Percentiles rank a stretch among this genome's conserved stretches.
Conservation (phyloP, 1,140 invertebrate genomes). For the Drosophila triauraria region DNA sequence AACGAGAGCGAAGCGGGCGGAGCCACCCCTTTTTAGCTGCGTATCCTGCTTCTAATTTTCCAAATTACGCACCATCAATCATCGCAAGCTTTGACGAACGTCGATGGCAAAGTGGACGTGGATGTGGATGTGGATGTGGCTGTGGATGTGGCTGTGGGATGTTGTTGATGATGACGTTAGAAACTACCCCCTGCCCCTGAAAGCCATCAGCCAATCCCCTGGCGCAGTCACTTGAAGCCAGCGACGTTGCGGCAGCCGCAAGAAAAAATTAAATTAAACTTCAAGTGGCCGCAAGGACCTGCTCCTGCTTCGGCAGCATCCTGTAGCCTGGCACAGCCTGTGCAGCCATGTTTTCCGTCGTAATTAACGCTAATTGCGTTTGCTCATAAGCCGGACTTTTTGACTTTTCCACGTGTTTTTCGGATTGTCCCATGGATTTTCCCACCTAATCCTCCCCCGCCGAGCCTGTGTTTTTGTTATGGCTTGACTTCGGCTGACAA, state of each 20-base stretch:
- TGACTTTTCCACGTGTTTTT: conserved; percentile 80
- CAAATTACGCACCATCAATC: conserved; percentile 84
- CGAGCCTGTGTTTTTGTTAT: conserved; percentile 48
- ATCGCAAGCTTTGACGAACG: conserved; percentile 77
- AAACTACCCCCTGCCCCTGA: conserved; percentile 43
- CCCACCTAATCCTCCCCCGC: conserved; percentile 50
- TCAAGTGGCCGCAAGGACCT: conserved; percentile 69
- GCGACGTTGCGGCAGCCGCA: conserved; percentile 71
- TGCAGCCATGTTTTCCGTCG: conserved; percentile 47
- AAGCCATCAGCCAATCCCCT: conserved; percentile 67
- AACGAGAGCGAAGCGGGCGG: conserved; percentile 34
- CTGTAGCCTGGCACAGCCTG: background rate
- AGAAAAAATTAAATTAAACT: conserved; percentile 80
- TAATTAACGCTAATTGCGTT: conserved; percentile 82
- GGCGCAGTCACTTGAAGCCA: conserved; percentile 66
- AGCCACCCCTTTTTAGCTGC: conserved; percentile 70
- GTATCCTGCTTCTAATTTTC: conserved; percentile 77
- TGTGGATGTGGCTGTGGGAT: conserved; percentile 35
- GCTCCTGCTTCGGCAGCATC: conserved; percentile 2
- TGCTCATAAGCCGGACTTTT: conserved; percentile 72
- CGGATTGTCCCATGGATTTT: conserved; percentile 71
- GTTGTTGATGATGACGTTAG: conserved; percentile 69
- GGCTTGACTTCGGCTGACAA: conserved; percentile 61
- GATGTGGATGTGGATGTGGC: conserved; percentile 57
- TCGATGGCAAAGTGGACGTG: conserved; percentile 64